Evolutionary conservation across 2,113 vertebrate genomes (phyloP), one percentile per base, ranked within the genome.

Genomic region (Ibidorhyncha struthersii): DNA sequence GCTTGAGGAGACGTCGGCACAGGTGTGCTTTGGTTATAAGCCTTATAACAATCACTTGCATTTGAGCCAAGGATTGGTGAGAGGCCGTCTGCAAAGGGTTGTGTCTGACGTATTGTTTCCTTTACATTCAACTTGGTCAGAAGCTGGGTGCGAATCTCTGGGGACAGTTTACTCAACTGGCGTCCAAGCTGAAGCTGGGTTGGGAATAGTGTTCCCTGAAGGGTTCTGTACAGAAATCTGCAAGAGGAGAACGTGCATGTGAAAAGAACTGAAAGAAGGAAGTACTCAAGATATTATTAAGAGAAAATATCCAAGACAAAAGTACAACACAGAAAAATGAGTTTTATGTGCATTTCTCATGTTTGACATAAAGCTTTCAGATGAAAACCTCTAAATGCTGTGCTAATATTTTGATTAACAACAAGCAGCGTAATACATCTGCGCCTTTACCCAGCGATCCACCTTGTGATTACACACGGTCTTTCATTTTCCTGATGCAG

Each of bases 161-260:
- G 82, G 4, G 97, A 89, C 18, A 98, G 96, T 89, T 96, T 98
- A 93, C 99, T 98, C 91, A 99, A 47, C 96, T 99, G 99, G 69
- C 99, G 98, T n/a, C 99, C 99, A n/a, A 98, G 97, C 74, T 99
- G 99, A 72, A 99, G 98, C 1, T 98, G 99, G 20, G 98, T 99
- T 70, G 99, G 99, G 91, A 99, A 99, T 9, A 99, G 92, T 3
- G 98, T 99, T 80, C 99, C 99, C 96, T 99, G 99, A 96, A 99
- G 98, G 58, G 98, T 98, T 98, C 98, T 98, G 98, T 99, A 99
- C 83, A 99, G 98, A 97, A 99, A 99, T 95, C 99, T 99, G 97
- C 55, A 97, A 62, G 58, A 87, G 25, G 47, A 96, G 62, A 94
- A 92, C 2, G 4, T 18, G 47, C 14, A 55, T 0, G 2, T 89